phyloP scores from a whole-genome alignment of 2,113 vertebrate species.

The Brachypteracias leptosomus region DNA sequence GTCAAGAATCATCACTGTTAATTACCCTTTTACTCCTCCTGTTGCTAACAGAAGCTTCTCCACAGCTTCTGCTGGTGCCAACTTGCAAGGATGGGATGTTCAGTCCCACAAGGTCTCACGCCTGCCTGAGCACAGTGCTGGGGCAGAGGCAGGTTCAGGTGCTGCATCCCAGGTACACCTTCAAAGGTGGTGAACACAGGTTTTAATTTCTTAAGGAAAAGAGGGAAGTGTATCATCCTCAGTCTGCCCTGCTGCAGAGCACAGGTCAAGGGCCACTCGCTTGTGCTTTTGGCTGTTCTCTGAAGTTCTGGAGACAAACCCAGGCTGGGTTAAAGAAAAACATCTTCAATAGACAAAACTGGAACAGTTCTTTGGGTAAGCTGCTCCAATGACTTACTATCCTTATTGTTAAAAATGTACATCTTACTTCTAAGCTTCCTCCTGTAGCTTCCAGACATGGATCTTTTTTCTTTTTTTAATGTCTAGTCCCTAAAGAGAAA shows the following conservation, averaged over 20 bases:
- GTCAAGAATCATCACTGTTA: not conserved
- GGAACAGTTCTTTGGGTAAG: accelerated
- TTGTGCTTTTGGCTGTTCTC: not conserved
- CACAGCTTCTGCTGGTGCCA: not conserved
- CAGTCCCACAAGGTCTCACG: accelerated
- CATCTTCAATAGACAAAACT: not conserved
- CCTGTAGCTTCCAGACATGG: not conserved
- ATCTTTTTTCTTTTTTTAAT: not conserved
- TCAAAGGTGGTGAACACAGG: accelerated
- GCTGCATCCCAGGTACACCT: not conserved
- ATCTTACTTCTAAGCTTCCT: not conserved
- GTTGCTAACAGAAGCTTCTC: not conserved
- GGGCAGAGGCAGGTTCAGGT: not conserved
- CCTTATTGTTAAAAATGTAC: not conserved
- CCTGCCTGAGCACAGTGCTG: accelerated
- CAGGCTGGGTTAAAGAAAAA: not conserved
- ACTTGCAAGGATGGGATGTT: not conserved
- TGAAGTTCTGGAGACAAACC: not conserved
- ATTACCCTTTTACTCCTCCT: not conserved
- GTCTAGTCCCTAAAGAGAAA: not conserved
- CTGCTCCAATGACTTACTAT: not conserved
- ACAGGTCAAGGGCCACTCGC: accelerated
- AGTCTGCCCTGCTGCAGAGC: not conserved
- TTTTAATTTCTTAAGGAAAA: not conserved
- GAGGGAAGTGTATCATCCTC: not conserved